Evolutionary conservation across 2,113 vertebrate species (phyloP), one percentile per base, ranked within the genome.

Genomic region (Siniperca knerii): DNA sequence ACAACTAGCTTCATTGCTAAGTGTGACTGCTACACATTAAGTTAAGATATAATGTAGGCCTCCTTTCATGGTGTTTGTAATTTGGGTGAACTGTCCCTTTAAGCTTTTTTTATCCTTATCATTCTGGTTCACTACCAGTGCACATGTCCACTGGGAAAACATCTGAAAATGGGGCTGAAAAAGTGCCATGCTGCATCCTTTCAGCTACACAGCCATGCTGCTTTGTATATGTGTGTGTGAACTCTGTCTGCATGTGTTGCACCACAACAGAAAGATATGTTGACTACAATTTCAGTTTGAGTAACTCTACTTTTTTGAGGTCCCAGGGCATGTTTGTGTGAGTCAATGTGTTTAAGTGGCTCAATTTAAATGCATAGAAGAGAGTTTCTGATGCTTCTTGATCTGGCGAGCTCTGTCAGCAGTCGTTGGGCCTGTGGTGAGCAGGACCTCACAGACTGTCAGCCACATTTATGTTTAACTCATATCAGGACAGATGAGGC

Each of bases 391-490:
- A 50, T 75, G n/a, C 72, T 16, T 75, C 52, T 85, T 82, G 83
- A 90, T 89, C 79, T 77, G 70, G 68, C 21, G 72, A 82, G 79
- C 79, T 68, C 69, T 81, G 87, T 75, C 75, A 58, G 68, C 55
- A 50, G 77, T 61, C 21, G 15, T 54, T 40, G 64, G 65, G 75
- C 60, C 80, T 81, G 85, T 6, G 65, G 86, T 50, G 66, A 81
- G 70, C 65, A 13, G 74, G 84, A 88, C 87, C 89, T 88, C 91
- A 89, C 90, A 91, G 78, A 64, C 81, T 58, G 83, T 76, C 87
- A 68, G 70, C 81, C 89, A 44, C 82, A 84, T 79, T 87, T 50
- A 87, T 52, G 54, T 73, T 85, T 1, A 75, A 75, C 67, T 65
- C 18, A 74, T 10, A 70, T 60, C 10, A 70, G 70, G 54, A 71